Percentiles rank a stretch among this genome's conserved stretches.
phyloP scores from a whole-genome alignment of 1,140 invertebrate genomes.

The Lepidurus couesii region DNA sequence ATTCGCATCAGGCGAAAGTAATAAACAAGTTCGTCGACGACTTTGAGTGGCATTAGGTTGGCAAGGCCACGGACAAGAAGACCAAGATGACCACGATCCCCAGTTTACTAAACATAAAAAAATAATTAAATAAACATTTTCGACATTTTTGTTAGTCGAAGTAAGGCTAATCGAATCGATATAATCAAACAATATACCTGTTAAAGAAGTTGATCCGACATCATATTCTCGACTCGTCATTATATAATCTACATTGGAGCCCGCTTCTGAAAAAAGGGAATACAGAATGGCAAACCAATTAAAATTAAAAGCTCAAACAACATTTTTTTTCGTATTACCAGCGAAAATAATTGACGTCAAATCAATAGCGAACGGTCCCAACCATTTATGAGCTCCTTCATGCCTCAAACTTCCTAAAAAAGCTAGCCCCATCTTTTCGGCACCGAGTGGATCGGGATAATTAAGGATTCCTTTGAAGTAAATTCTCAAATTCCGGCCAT shows the following conservation, averaged over 20 bases:
- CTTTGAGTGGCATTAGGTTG: conserved; percentile 38
- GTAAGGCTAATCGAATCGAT: background rate
- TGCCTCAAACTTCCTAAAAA: conserved; percentile 44
- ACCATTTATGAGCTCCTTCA: conserved; percentile 42
- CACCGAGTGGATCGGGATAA: conserved; percentile 34
- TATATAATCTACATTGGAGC: background rate
- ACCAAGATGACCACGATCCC: conserved; percentile 39
- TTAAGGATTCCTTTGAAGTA: conserved; percentile 30
- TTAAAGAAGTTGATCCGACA: background rate
- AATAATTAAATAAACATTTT: background rate
- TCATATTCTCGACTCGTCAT: background rate
- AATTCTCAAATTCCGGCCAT: conserved; percentile 11
- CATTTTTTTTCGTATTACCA: conserved; percentile 33
- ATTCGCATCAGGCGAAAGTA: conserved; percentile 35
- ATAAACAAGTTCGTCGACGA: conserved; percentile 36
- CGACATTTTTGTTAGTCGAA: too few species aligned
- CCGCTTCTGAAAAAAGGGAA: background rate
- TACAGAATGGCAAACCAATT: conserved; percentile 23
- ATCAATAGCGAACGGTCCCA: conserved; percentile 43
- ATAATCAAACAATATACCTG: background rate
- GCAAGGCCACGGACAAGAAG: conserved; percentile 38
- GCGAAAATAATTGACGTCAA: conserved; percentile 45
- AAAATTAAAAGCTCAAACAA: conserved; percentile 23
- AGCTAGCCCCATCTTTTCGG: conserved; percentile 43
- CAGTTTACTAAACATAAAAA: conserved; percentile 35